Conservation (phyloP, 2,797 vertebrate genomes). For the Podarcis lilfordi region DNA sequence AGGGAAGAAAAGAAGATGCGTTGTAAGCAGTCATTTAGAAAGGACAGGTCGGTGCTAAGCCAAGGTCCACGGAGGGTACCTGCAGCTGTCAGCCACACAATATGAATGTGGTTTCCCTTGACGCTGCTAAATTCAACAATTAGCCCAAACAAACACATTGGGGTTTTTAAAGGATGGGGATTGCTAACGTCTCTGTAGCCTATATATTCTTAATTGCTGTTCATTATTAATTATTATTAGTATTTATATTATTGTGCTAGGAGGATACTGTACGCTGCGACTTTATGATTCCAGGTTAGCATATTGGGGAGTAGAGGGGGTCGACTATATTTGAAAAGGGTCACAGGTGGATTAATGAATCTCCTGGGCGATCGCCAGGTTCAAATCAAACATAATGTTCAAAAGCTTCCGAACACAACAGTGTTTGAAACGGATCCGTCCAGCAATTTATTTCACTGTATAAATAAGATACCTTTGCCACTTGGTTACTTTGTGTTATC, state of each 20-base stretch:
- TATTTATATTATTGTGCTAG: too few relatives aligned
- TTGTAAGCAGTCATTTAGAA: not conserved
- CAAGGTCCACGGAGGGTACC: not conserved
- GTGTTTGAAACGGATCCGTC: not conserved
- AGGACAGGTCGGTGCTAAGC: not conserved
- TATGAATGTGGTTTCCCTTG: not conserved
- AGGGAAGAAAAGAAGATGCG: constrained; percentile 1
- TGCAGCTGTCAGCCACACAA: too few relatives aligned
- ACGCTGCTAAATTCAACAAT: not conserved
- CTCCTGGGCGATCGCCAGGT: not conserved
- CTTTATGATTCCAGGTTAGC: not conserved
- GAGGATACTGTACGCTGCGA: not conserved
- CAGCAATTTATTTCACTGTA: not conserved
- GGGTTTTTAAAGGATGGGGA: not conserved
- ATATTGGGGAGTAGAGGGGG: not conserved
- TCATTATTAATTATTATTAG: not conserved
- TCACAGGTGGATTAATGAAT: not conserved
- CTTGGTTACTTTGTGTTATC: not conserved
- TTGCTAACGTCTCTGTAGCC: not conserved
- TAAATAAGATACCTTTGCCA: not conserved
- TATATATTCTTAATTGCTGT: not conserved
- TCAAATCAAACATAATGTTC: not conserved
- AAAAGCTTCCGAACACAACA: not conserved
- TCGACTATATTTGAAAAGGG: not conserved
- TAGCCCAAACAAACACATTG: not conserved